A percentile compares a stretch with the other conserved stretches of the same genome.
Conservation (phyloP, 2,113 vertebrate genomes). For the Dasyornis broadbenti region DNA sequence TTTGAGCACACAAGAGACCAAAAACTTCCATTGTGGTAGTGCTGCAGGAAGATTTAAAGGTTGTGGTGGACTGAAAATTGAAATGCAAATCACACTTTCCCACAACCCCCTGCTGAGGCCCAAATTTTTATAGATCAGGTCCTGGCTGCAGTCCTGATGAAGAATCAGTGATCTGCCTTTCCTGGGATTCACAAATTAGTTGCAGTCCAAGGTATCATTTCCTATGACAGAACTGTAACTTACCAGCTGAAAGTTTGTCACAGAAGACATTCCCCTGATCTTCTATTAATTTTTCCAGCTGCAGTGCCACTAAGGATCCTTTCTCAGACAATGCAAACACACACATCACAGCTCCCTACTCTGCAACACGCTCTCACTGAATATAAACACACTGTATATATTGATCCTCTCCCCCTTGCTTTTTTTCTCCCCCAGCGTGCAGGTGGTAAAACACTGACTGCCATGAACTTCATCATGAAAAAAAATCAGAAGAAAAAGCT, state of each 20-base stretch:
- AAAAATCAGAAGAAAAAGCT: slow-evolving; percentile 15
- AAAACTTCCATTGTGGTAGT: slow-evolving; percentile 55
- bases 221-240: slow-evolving; percentile 68
- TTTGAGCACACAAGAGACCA: slow-evolving; percentile 32
- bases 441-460: slow-evolving; percentile 73
- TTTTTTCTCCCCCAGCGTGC: slow-evolving; percentile 38
- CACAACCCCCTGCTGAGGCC: slow-evolving; percentile 65
- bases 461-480: slow-evolving; percentile 39
- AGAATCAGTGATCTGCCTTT: slow-evolving; percentile 62
- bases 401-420: slow-evolving; percentile 59
- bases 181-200: slow-evolving; percentile 67
- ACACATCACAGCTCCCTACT: slow-evolving; percentile 61
- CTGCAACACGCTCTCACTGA: slow-evolving; percentile 58
- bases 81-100: slow-evolving; percentile 73
- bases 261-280: slow-evolving; percentile 60
- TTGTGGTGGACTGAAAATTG: slow-evolving; percentile 63
- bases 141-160: slow-evolving; percentile 64
- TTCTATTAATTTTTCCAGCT: slow-evolving; percentile 71
- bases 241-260: slow-evolving; percentile 73
- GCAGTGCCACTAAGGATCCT: slow-evolving; percentile 50
- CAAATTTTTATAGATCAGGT: slow-evolving; percentile 72
- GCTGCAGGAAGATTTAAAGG: slow-evolving; percentile 63
- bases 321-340: slow-evolving; percentile 62
- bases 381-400: slow-evolving; percentile 69
- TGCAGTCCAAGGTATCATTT: slow-evolving; percentile 66